These are phyloP conservation scores for Epizoanthus illoricatus DNA, from an alignment of 92 coral and sea anemone genomes.

Conservation along the genomic window DNA sequence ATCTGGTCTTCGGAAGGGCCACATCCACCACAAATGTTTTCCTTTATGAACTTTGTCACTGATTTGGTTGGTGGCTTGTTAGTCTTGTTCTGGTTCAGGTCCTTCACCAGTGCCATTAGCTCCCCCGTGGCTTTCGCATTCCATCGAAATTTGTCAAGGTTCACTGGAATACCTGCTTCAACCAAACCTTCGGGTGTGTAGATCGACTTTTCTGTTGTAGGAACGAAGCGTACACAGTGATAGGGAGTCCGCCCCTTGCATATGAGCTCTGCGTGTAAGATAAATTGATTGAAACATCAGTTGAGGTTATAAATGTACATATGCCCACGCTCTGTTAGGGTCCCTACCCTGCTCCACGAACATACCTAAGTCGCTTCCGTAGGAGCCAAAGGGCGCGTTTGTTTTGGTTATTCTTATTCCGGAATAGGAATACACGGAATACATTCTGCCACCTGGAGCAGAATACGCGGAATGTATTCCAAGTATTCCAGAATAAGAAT, in stretches of 20 bases:
- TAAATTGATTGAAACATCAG: neutral
- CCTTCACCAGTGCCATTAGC: slow-evolving; percentile 3
- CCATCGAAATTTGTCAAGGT: slow-evolving; percentile 8
- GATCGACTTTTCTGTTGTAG: neutral
- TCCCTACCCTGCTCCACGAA: too few relatives aligned
- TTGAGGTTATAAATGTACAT: neutral
- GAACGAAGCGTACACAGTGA: neutral
- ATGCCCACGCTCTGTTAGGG: too few relatives aligned
- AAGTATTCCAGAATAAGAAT: too few relatives aligned
- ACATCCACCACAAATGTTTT: slow-evolving; percentile 14
- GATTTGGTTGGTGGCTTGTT: slow-evolving; percentile 7
- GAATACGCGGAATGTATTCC: too few relatives aligned
- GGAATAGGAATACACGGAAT: too few relatives aligned
- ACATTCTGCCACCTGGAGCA: too few relatives aligned
- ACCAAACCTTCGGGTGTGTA: neutral
- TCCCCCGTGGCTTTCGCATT: neutral
- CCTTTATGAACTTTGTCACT: neutral
- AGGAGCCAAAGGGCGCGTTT: too few relatives aligned
- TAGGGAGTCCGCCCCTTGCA: slow-evolving; percentile 5
- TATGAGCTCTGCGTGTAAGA: neutral
- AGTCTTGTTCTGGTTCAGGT: neutral
- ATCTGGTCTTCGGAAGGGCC: slow-evolving; percentile 22
- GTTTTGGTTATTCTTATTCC: too few relatives aligned
- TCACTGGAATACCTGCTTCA: slow-evolving; percentile 3
- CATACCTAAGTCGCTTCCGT: too few relatives aligned